Conservation (phyloP, 2,888 invertebrate genomes). For the Himalopsyche tibetana region DNA sequence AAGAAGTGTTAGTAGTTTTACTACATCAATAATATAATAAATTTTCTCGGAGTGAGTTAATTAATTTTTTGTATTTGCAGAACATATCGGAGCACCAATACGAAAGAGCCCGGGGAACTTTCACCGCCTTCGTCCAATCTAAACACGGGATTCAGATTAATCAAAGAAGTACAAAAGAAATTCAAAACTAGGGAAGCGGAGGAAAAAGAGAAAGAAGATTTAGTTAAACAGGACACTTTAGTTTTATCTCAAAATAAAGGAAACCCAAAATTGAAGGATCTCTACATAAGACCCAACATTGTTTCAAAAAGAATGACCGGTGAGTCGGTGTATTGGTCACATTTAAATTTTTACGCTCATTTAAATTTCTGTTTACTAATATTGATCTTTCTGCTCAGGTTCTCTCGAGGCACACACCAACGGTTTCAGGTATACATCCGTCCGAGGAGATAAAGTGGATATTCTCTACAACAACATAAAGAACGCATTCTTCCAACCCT, state of each 20-base stretch:
- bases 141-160: slow-evolving; percentile 96
- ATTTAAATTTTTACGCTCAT: background rate
- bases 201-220: slow-evolving; percentile 98
- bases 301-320: slow-evolving; percentile 96
- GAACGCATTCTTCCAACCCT: slow-evolving; percentile 99
- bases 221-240: slow-evolving; percentile 98
- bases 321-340: background rate
- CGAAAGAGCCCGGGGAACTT: slow-evolving; percentile 97
- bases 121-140: slow-evolving; percentile 96
- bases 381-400: slow-evolving; percentile 68
- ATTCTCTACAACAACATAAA: slow-evolving; percentile 99
- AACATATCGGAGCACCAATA: slow-evolving; percentile 97
- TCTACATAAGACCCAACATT: slow-evolving; percentile 99
- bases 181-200: slow-evolving; percentile 99
- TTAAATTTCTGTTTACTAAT: background rate
- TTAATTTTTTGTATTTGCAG: slow-evolving; percentile 71
- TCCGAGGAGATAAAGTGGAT: slow-evolving; percentile 99
- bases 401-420: slow-evolving; percentile 96
- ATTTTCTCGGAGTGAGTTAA: too few species aligned
- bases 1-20: slow-evolving; percentile 90
- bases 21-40: slow-evolving; percentile 22
- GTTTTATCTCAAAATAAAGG: slow-evolving; percentile 96
- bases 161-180: slow-evolving; percentile 99
- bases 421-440: slow-evolving; percentile 97
- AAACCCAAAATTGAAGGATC: slow-evolving; percentile 97